phyloP scores from a whole-genome alignment of 2,113 vertebrate species.

The Mesocricetus auratus region DNA sequence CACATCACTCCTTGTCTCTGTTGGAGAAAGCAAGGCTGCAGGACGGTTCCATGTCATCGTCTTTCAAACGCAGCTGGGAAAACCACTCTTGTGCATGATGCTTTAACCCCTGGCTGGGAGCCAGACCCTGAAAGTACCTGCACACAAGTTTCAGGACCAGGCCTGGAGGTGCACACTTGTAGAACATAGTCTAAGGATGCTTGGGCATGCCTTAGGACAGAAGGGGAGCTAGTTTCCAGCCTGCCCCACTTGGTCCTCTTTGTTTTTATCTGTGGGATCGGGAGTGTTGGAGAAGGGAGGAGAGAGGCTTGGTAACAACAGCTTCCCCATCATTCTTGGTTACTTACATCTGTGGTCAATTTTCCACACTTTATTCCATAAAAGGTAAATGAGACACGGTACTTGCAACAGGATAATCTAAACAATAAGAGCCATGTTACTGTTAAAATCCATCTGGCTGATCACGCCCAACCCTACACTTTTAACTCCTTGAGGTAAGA shows the following conservation, averaged over 20 bases:
- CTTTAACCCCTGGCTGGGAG: slow-evolving; percentile 80
- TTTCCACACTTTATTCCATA: slow-evolving; percentile 93
- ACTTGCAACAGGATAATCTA: slow-evolving; percentile 91
- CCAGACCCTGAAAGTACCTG: slow-evolving; percentile 49
- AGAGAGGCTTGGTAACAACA: slow-evolving; percentile 88
- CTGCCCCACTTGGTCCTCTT: slow-evolving; percentile 84
- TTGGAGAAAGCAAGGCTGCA: slow-evolving; percentile 59
- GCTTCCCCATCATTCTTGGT: slow-evolving; percentile 88
- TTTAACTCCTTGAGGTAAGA: slow-evolving; percentile 91
- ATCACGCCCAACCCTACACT: slow-evolving; percentile 86
- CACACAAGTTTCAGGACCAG: neutral
- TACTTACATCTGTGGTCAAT: slow-evolving; percentile 92
- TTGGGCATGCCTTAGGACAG: slow-evolving; percentile 76
- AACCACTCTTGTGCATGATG: slow-evolving; percentile 71
- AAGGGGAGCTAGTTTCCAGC: slow-evolving; percentile 81
- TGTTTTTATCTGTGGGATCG: slow-evolving; percentile 90
- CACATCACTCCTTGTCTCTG: slow-evolving; percentile 66
- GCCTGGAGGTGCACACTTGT: neutral
- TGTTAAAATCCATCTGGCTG: slow-evolving; percentile 90
- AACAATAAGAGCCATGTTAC: slow-evolving; percentile 92
- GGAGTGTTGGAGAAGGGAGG: slow-evolving; percentile 83
- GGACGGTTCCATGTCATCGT: slow-evolving; percentile 59
- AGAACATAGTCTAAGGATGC: neutral
- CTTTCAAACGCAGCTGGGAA: slow-evolving; percentile 77
- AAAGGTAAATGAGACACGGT: slow-evolving; percentile 91